phyloP scores from a whole-genome alignment of 2,888 invertebrate species.

The Emmelina monodactyla region DNA sequence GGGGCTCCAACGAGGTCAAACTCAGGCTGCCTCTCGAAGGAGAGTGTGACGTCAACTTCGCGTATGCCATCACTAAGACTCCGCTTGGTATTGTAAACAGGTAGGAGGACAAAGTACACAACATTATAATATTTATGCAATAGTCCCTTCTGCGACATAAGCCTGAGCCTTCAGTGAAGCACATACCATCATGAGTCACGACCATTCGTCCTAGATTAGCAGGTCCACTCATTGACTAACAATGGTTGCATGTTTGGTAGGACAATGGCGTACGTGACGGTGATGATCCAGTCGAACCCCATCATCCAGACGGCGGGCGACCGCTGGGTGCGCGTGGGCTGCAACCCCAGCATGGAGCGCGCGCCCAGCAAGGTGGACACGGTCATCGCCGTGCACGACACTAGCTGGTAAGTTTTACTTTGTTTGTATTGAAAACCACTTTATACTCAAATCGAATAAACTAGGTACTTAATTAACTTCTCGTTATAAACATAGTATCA shows the following conservation, averaged over 20 bases:
- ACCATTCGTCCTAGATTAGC: too few species aligned
- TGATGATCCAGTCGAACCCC: conserved; percentile 84
- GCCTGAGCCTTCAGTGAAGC: too few species aligned
- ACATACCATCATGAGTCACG: too few species aligned
- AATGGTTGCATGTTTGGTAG: conserved; percentile 48
- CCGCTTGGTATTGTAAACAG: conserved; percentile 55
- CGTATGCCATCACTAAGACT: conserved; percentile 50
- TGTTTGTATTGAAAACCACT: too few species aligned
- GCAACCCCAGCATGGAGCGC: conserved; percentile 61
- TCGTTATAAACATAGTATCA: too few species aligned
- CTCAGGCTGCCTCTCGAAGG: conserved; percentile 68
- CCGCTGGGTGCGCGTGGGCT: conserved; percentile 80
- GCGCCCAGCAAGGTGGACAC: conserved; percentile 43
- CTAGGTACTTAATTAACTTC: too few species aligned
- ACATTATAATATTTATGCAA: too few species aligned
- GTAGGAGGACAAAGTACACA: too few species aligned
- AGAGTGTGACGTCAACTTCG: conserved; percentile 67
- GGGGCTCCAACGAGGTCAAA: conserved; percentile 35
- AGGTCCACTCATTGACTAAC: too few species aligned
- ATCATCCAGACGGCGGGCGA: conserved; percentile 87
- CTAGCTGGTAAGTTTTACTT: too few species aligned
- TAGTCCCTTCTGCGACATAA: too few species aligned
- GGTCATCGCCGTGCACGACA: conserved; percentile 50
- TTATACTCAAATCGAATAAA: too few species aligned
- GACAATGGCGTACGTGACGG: conserved; percentile 76